These are phyloP conservation scores for Gopherus flavomarginatus DNA, from an alignment of 2,113 vertebrate genomes.

Conservation along the genomic window DNA sequence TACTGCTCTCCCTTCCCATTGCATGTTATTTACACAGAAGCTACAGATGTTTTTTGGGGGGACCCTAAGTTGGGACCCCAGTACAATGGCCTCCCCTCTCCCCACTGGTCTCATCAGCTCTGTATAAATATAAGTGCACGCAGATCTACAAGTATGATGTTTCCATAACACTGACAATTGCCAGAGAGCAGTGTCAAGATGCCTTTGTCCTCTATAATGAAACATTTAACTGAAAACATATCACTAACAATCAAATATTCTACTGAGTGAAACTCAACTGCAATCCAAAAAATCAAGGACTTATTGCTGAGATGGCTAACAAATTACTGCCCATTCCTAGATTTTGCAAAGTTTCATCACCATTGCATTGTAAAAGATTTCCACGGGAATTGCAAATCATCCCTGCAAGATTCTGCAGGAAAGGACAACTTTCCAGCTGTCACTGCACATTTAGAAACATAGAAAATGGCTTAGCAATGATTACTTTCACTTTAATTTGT, in stretches of 20 bases:
- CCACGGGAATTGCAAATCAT: slow-evolving; percentile 20
- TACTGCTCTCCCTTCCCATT: neutral
- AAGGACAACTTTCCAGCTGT: slow-evolving; percentile 24
- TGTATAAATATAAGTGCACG: neutral
- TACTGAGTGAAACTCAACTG: slow-evolving; percentile 28
- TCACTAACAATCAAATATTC: slow-evolving; percentile 68
- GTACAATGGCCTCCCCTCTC: neutral
- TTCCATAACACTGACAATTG: slow-evolving; percentile 62
- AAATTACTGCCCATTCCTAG: slow-evolving; percentile 37
- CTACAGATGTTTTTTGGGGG: neutral
- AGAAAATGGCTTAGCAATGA: slow-evolving; percentile 33
- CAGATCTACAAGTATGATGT: neutral
- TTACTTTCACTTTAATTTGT: slow-evolving; percentile 30
- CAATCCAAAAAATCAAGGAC: slow-evolving; percentile 40
- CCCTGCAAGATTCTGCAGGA: slow-evolving; percentile 36
- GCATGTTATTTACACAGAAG: neutral
- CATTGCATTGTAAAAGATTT: slow-evolving; percentile 6
- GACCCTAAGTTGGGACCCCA: neutral
- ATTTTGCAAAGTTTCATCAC: slow-evolving; percentile 47
- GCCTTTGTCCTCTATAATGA: slow-evolving; percentile 58
- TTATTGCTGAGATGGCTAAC: slow-evolving; percentile 65
- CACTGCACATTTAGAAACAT: slow-evolving; percentile 14
- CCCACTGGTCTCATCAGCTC: neutral
- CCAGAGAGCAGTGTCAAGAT: slow-evolving; percentile 1
- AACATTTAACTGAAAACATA: slow-evolving; percentile 70